A percentile compares a stretch with the other conserved stretches of the same genome.
These are phyloP conservation scores for Clepsis dumicolana DNA, from an alignment of 2,888 invertebrate species.

Conservation along the genomic window DNA sequence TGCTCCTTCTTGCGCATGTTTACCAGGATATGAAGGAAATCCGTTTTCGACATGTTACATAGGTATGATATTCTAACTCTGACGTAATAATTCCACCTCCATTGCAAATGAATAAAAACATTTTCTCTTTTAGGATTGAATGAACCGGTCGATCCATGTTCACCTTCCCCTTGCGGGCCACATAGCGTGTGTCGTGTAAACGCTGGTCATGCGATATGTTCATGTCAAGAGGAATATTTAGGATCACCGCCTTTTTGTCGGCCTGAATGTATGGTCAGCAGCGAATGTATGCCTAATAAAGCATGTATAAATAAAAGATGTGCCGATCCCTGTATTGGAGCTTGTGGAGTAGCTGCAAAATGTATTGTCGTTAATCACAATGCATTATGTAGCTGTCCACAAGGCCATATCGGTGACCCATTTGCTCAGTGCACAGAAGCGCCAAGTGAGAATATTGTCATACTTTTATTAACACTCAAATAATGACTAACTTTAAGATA, in stretches of 20 bases:
- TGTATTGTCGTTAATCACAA: slow-evolving; percentile 95
- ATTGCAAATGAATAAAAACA: slow-evolving; percentile 5
- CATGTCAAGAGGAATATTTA: slow-evolving; percentile 91
- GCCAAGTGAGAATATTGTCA: slow-evolving; percentile 86
- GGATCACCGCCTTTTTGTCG: slow-evolving; percentile 92
- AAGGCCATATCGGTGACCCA: slow-evolving; percentile 92
- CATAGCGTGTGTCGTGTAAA: slow-evolving; percentile 91
- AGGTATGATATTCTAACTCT: slow-evolving; percentile 58
- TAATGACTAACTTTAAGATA: slow-evolving; percentile 41
- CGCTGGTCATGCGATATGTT: slow-evolving; percentile 92
- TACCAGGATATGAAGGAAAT: slow-evolving; percentile 91
- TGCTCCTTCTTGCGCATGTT: slow-evolving; percentile 91
- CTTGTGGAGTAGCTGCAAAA: slow-evolving; percentile 93
- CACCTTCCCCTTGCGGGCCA: slow-evolving; percentile 91
- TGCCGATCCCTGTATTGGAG: slow-evolving; percentile 92
- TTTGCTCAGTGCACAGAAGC: slow-evolving; percentile 90
- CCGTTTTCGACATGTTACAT: slow-evolving; percentile 91
- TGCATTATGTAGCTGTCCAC: slow-evolving; percentile 93
- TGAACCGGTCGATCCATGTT: slow-evolving; percentile 83
- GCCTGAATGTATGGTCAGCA: slow-evolving; percentile 93
- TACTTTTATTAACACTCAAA: slow-evolving; percentile 41
- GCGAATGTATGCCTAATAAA: slow-evolving; percentile 92
- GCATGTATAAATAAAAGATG: slow-evolving; percentile 94
- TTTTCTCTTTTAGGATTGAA: slow-evolving; percentile 68
- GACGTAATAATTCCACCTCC: background rate